phyloP scores from a whole-genome alignment of 1,140 invertebrate genomes.

The Sitophilus oryzae region DNA sequence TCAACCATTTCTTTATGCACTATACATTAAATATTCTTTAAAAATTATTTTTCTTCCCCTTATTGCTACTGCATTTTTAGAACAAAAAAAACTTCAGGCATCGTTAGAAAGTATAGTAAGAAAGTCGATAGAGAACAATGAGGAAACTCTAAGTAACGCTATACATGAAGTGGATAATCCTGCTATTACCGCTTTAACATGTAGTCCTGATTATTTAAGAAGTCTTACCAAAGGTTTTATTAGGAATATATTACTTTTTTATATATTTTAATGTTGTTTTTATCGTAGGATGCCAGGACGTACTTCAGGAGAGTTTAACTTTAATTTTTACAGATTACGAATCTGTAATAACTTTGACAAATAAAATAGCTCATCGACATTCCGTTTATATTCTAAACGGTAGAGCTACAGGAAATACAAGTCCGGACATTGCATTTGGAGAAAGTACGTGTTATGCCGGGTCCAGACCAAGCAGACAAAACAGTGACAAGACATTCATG shows the following conservation, averaged over 20 bases:
- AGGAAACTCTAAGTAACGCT: slow-evolving; percentile 55
- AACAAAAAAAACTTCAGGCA: slow-evolving; percentile 31
- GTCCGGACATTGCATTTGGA: slow-evolving; percentile 65
- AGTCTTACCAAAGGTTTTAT: slow-evolving; percentile 39
- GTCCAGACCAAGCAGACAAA: no score
- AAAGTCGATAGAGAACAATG: slow-evolving; percentile 50
- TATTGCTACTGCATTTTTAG: slow-evolving; percentile 8
- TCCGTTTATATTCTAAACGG: slow-evolving; percentile 60
- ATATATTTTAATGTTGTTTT: background rate
- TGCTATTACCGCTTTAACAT: slow-evolving; percentile 60
- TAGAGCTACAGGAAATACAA: slow-evolving; percentile 64
- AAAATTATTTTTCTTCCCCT: background rate
- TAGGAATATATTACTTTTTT: no score
- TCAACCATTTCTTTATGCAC: no score
- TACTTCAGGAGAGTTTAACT: slow-evolving; percentile 32
- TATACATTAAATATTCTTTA: no score
- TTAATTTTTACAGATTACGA: slow-evolving; percentile 24
- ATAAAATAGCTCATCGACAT: slow-evolving; percentile 47
- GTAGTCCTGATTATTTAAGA: slow-evolving; percentile 61
- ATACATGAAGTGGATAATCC: slow-evolving; percentile 65
- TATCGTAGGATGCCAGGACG: slow-evolving; percentile 39
- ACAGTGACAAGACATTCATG: no score
- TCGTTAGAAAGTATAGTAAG: slow-evolving; percentile 33
- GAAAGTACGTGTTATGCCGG: slow-evolving; percentile 60
- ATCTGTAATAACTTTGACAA: slow-evolving; percentile 25